Evolutionary conservation across 2,888 invertebrate genomes (phyloP).

Genomic region (Mactromeris polynyma): DNA sequence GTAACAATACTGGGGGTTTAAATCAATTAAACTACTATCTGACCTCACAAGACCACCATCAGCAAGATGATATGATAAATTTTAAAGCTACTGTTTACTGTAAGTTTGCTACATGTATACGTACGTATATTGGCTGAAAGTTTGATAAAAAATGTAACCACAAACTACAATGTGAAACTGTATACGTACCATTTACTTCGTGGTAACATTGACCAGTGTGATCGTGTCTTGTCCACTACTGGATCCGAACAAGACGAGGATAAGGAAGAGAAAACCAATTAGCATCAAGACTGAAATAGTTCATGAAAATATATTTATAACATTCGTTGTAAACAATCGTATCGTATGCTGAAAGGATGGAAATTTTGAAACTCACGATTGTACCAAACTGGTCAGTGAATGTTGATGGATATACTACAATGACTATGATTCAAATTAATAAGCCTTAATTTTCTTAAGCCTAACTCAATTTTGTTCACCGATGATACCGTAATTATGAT

Average conservation of each 20-base stretch:
- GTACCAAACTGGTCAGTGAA: not conserved
- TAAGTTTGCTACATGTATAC: too few species aligned
- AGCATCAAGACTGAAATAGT: slow-evolving; percentile 24
- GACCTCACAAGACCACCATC: too few species aligned
- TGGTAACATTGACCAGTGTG: slow-evolving; percentile 21
- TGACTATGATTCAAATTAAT: not conserved
- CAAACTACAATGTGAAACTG: not conserved
- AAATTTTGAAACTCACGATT: not conserved
- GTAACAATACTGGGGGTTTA: too few species aligned
- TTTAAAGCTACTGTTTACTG: too few species aligned
- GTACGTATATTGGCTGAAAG: too few species aligned
- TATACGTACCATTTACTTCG: slow-evolving; percentile 30
- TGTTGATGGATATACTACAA: not conserved
- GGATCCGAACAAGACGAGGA: slow-evolving; percentile 17
- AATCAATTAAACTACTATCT: too few species aligned
- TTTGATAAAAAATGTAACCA: too few species aligned
- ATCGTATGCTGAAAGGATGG: not conserved
- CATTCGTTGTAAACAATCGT: not conserved
- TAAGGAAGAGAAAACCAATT: slow-evolving; percentile 27
- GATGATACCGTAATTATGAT: too few species aligned
- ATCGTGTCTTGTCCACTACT: slow-evolving; percentile 18
- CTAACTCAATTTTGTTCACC: too few species aligned
- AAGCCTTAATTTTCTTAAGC: too few species aligned
- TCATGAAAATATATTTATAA: not conserved
- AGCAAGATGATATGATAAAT: too few species aligned